These are phyloP conservation scores for Drosophila pseudotakahashii DNA, from an alignment of 2,888 invertebrate genomes.

Conservation along the genomic window DNA sequence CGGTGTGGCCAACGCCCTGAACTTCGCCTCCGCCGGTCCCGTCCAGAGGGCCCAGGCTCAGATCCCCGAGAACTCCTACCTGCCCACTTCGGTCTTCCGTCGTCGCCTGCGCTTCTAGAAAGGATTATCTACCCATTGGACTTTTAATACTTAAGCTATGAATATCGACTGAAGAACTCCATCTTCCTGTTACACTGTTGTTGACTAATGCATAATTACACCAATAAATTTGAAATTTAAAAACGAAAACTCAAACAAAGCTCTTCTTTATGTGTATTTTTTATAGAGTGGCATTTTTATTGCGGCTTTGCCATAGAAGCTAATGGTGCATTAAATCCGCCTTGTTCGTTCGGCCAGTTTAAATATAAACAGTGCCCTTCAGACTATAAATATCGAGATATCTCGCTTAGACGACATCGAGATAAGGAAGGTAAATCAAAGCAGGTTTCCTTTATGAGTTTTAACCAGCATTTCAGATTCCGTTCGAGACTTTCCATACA, in stretches of 20 bases:
- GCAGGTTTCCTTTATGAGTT: constrained; percentile 17
- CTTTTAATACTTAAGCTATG: constrained; percentile 25
- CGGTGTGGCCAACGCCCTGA: constrained; percentile 74
- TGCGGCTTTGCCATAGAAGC: constrained; percentile 14
- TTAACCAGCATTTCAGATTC: too few species aligned
- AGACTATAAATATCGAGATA: constrained; percentile 33
- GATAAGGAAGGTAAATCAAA: constrained; percentile 19
- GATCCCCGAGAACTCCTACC: constrained; percentile 67
- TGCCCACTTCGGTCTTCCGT: constrained; percentile 75
- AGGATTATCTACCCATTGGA: not conserved
- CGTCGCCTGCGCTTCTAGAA: constrained; percentile 68
- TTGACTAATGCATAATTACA: constrained; percentile 63
- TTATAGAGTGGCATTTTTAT: constrained; percentile 38
- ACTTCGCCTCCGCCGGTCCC: constrained; percentile 72
- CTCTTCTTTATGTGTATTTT: constrained; percentile 9
- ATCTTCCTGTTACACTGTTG: constrained; percentile 58
- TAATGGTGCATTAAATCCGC: constrained; percentile 37
- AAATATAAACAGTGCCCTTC: constrained; percentile 36
- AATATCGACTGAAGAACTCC: constrained; percentile 23
- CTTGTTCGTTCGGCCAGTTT: constrained; percentile 16
- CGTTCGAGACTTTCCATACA: not conserved
- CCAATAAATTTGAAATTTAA: constrained; percentile 45
- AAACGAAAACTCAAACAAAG: constrained; percentile 28
- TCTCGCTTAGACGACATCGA: constrained; percentile 7
- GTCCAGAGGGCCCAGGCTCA: constrained; percentile 53